phyloP scores from a whole-genome alignment of 2,113 vertebrate species.

The Syrrhaptes paradoxus region DNA sequence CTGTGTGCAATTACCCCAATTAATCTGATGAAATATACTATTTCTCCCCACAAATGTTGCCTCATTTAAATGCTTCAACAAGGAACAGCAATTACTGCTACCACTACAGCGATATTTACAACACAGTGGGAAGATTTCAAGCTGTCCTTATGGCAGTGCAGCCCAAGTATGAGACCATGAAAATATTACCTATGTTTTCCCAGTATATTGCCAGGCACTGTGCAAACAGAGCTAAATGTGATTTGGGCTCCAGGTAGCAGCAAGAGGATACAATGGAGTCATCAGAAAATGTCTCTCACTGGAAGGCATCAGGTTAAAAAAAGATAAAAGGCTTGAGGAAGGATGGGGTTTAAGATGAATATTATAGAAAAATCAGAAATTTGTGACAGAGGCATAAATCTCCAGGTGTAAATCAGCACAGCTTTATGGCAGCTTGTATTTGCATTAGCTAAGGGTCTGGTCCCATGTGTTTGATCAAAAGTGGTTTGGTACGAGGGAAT shows the following conservation, averaged over 20 bases:
- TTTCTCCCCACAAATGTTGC: not conserved
- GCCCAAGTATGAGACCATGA: not conserved
- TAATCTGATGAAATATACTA: not conserved
- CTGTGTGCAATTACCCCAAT: not conserved
- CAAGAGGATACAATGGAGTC: not conserved
- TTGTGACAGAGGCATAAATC: not conserved
- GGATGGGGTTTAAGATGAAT: not conserved
- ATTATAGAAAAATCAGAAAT: not conserved
- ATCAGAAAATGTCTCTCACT: not conserved
- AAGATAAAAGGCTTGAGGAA: not conserved
- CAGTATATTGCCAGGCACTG: rapidly evolving
- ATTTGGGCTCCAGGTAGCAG: not conserved
- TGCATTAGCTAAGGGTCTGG: not conserved
- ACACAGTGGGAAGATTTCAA: not conserved
- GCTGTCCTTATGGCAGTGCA: not conserved
- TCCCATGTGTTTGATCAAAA: not conserved
- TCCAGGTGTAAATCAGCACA: not conserved
- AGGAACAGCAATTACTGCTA: not conserved
- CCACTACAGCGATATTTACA: not conserved
- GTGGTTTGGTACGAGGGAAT: not conserved
- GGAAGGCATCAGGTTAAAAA: not conserved
- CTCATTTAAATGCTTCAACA: not conserved
- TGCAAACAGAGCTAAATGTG: not conserved
- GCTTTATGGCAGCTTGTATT: not conserved
- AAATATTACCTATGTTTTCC: not conserved